phyloP scores from a whole-genome alignment of 2,797 vertebrate species.

The Gadopsis bispinosus region DNA sequence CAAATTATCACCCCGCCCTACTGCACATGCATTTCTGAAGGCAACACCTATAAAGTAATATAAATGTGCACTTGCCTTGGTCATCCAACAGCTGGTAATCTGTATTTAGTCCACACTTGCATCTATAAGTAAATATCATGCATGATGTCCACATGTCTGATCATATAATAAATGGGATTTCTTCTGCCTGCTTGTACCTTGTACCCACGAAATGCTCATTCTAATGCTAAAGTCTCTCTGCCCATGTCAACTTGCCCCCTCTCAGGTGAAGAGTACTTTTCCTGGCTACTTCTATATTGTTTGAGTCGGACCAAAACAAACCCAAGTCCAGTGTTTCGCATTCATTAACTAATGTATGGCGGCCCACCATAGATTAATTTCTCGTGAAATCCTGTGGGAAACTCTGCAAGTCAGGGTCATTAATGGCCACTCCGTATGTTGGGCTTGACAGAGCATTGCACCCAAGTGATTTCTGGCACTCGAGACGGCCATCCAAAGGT shows the following conservation, averaged over 20 bases:
- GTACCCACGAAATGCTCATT: background rate
- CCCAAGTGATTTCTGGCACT: background rate
- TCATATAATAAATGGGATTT: background rate
- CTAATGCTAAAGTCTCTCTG: constrained; percentile 34
- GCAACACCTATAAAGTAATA: background rate
- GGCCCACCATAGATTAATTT: too few species aligned
- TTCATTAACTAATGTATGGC: too few species aligned
- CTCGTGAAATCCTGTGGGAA: too few species aligned
- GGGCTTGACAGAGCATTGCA: constrained; percentile 8
- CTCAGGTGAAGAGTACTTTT: constrained; percentile 16
- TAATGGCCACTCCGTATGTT: constrained; percentile 5
- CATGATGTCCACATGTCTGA: background rate
- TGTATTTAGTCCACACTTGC: background rate
- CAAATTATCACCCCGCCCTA: background rate
- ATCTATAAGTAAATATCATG: background rate
- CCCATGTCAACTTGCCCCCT: constrained; percentile 29
- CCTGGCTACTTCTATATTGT: constrained; percentile 25
- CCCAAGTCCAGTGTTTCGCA: background rate
- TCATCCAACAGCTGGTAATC: background rate
- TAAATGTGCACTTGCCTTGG: background rate
- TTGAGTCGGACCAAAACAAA: constrained; percentile 23
- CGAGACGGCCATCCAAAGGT: background rate
- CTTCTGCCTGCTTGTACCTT: too few species aligned
- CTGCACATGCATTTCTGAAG: background rate
- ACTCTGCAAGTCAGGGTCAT: background rate